Base-by-base conservation (phyloP, 1,140 invertebrate species). In the Lasioglossum albipes region DNA sequence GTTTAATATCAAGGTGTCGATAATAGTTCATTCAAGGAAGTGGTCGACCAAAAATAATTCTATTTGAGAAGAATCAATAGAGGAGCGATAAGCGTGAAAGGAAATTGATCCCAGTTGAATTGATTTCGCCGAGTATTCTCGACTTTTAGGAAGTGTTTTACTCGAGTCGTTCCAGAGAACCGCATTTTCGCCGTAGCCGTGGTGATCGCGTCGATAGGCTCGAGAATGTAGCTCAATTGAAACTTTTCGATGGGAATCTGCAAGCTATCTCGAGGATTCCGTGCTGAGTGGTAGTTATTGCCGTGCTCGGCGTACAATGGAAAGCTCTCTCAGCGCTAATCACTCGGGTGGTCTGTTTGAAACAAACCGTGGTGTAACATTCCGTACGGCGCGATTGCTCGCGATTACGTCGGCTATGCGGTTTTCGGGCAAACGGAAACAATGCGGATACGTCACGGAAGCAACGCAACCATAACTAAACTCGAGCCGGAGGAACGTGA, bases 281-380 rank as follows among this genome's bases (percentile, higher is more conserved):
- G 91, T 93, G 92, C 82, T 85, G 75, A 89, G 83, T 75, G 88
- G 89, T 88, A 92, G 90, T 93, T 92, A 91, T 76, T 85, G 83
- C 76, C 62, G 82, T 84, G 66, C 69, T 80, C 73, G 69, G 82
- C 67, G 78, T 69, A 73, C 81, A 59, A 10, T 84, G 79, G 74
- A 84, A 80, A 90, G 86, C 87, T 85, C 88, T 89, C 82, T 81
- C 87, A 85, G 81, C 83, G 86, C 87, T 91, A 92, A 92, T 90
- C 87, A 86, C 85, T 82, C 86, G 73, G 62, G 42, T 76, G 73
- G 87, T 87, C 84, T 89, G 74, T 79, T 81, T 81, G 65, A 68
- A 83, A 83, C 72, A 72, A 77, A 84, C 83, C 74, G 67, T 68
- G 75, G 67, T 78, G 75, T 82, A 85, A 81, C 78, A 86, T 86